phyloP scores from a whole-genome alignment of 2,113 vertebrate genomes.

The Chaetodon auriga region DNA sequence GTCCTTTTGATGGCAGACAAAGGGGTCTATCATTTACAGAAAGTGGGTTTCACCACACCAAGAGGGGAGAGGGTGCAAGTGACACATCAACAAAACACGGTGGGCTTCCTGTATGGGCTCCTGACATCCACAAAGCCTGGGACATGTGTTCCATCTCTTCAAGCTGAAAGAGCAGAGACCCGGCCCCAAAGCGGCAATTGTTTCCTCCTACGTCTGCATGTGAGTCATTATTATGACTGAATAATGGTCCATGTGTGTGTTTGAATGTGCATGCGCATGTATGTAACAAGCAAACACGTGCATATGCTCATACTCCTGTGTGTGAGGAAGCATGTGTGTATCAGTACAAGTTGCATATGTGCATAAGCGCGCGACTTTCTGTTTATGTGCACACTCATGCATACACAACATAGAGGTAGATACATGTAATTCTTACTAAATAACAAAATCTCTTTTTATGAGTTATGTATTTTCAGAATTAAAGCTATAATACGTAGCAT shows the following conservation, averaged over 20 bases:
- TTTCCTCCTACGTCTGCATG: conserved; percentile 49
- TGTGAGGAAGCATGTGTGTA: background rate
- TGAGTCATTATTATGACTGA: conserved; percentile 26
- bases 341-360: background rate
- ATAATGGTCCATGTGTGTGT: conserved; percentile 34
- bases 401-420: background rate
- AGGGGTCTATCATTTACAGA: conserved; percentile 87
- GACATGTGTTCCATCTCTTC: conserved; percentile 88
- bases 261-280: conserved; percentile 6
- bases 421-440: background rate
- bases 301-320: background rate
- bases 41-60: conserved; percentile 83
- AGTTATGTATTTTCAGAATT: no score
- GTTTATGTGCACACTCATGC: background rate
- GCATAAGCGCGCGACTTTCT: background rate
- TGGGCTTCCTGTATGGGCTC: conserved; percentile 85
- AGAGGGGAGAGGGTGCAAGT: conserved; percentile 88
- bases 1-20: conserved; percentile 89
- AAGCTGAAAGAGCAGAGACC: conserved; percentile 65
- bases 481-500: no score
- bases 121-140: conserved; percentile 85
- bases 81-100: conserved; percentile 91
- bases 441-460: no score
- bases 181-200: conserved; percentile 60
- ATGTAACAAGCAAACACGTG: conserved; percentile 10